These are phyloP conservation scores for Acheta domesticus DNA, from an alignment of 2,888 invertebrate genomes.

Conservation along the genomic window DNA sequence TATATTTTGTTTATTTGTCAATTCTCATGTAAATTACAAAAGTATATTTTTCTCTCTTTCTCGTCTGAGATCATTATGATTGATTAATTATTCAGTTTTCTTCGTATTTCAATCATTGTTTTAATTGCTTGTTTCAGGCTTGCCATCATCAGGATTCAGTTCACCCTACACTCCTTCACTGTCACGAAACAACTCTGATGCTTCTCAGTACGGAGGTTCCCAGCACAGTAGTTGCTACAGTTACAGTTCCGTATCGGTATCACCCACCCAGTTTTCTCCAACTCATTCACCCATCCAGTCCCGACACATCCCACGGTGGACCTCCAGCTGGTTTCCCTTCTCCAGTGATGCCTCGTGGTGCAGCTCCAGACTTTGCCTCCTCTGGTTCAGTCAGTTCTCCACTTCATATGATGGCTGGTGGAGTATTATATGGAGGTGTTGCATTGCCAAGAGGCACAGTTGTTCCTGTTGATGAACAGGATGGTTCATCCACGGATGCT, in stretches of 20 bases:
- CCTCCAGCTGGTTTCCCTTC: conserved; percentile 41
- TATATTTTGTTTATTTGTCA: no score
- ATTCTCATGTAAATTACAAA: no score
- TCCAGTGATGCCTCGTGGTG: conserved; percentile 38
- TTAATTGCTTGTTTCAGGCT: conserved; percentile 43
- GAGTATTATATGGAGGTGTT: conserved; percentile 34
- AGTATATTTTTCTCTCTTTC: no score
- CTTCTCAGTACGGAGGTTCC: conserved; percentile 78
- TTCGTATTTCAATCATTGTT: no score
- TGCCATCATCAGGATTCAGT: conserved; percentile 50
- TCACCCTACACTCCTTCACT: conserved; percentile 73
- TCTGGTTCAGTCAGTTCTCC: conserved; percentile 33
- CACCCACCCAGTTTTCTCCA: conserved; percentile 67
- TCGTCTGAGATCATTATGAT: no score
- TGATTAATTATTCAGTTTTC: no score
- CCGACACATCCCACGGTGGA: conserved; percentile 40
- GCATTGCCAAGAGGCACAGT: conserved; percentile 28
- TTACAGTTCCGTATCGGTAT: conserved; percentile 56
- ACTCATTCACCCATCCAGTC: conserved; percentile 75
- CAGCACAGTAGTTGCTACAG: conserved; percentile 66
- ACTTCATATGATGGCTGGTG: conserved; percentile 37
- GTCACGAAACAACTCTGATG: conserved; percentile 86
- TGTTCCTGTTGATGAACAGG: conserved; percentile 29
- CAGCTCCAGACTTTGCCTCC: conserved; percentile 25
- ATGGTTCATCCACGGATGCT: conserved; percentile 32